Percentiles rank a stretch among this genome's conserved stretches.
Conservation (phyloP, 2,888 invertebrate genomes). For the Ophion obscuratus region DNA sequence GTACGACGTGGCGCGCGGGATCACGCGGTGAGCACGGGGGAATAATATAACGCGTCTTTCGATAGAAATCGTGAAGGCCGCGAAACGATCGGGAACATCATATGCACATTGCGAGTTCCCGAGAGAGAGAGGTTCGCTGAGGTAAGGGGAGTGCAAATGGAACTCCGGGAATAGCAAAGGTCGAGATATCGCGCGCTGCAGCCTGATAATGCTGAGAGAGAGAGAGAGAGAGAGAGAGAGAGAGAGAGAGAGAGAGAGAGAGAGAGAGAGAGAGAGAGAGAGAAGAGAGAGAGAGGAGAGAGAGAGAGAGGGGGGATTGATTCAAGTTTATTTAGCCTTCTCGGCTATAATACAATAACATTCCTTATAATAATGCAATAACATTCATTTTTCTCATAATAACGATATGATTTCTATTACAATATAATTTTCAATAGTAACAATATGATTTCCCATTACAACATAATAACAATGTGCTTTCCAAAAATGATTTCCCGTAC, state of each 20-base stretch:
- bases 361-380: no score
- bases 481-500: no score
- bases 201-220: constrained; percentile 16
- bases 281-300: not conserved
- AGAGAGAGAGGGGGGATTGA: not conserved
- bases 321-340: no score
- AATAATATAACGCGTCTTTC: constrained; percentile 20
- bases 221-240: not conserved
- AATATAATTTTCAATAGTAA: no score
- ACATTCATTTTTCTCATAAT: no score
- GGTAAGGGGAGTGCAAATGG: constrained; percentile 14
- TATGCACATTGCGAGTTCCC: not conserved
- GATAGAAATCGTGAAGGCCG: constrained; percentile 46
- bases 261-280: not conserved
- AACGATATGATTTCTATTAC: no score
- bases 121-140: not conserved
- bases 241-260: not conserved
- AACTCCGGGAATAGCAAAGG: constrained; percentile 30
- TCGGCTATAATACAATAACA: no score
- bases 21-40: not conserved
- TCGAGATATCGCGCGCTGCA: constrained; percentile 35
- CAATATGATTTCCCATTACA: no score
- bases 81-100: constrained; percentile 27
- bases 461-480: no score
- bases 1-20: constrained; percentile 12